phyloP scores from a whole-genome alignment of 2,797 vertebrate genomes.

The Myotis planiceps region DNA sequence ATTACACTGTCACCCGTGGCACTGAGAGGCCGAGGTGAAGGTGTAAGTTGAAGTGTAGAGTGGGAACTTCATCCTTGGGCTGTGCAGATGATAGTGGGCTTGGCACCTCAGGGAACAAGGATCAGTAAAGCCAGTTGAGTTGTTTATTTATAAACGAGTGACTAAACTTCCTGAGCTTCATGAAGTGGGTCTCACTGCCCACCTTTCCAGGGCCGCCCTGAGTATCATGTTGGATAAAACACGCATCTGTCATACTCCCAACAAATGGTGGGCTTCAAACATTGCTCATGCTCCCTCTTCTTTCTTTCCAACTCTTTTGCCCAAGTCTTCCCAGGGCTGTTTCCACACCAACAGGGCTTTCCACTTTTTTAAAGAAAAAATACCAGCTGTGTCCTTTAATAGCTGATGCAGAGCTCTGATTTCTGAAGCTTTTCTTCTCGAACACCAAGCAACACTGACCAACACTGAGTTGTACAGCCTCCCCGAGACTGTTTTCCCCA shows the following conservation, averaged over 20 bases:
- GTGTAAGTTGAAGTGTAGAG: not conserved
- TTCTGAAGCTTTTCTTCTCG: not conserved
- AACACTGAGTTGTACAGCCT: not conserved
- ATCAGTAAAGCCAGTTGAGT: not conserved
- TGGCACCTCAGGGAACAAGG: not conserved
- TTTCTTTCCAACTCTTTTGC: not conserved
- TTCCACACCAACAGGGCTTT: not conserved
- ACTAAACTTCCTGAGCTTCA: not conserved
- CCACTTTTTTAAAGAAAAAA: not conserved
- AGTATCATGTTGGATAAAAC: not conserved
- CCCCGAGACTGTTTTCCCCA: not conserved
- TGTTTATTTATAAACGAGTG: not conserved
- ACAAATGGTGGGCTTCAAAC: not conserved
- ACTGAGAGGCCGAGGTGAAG: not conserved
- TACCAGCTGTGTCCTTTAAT: not conserved
- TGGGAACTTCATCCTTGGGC: not conserved
- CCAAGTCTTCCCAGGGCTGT: not conserved
- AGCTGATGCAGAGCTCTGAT: not conserved
- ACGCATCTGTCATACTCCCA: not conserved
- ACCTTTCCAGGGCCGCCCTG: not conserved
- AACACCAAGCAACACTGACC: not conserved
- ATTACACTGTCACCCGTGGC: fast-evolving
- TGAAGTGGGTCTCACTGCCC: not conserved
- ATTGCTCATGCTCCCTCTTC: not conserved
- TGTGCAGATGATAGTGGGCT: not conserved